Percentiles rank a stretch among this genome's conserved stretches.
Conservation (phyloP, 2,797 vertebrate genomes). For the Urocyon cinereoargenteus region DNA sequence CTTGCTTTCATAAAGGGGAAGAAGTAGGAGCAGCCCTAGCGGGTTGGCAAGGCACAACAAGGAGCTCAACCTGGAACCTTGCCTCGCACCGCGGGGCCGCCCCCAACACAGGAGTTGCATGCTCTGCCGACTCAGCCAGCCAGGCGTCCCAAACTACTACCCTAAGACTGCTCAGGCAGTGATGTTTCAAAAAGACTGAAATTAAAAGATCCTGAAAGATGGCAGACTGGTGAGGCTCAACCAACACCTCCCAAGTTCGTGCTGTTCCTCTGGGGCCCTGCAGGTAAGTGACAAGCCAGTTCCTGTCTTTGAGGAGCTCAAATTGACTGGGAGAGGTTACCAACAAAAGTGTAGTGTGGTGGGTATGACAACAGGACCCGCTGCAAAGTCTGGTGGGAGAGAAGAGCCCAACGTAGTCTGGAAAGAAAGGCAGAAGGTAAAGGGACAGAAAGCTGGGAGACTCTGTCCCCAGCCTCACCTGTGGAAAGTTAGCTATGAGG, state of each 20-base stretch:
- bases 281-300: background rate
- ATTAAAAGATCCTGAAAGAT: constrained; percentile 20
- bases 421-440: background rate
- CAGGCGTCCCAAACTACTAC: too few relatives aligned
- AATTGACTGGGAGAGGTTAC: background rate
- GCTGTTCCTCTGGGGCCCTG: background rate
- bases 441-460: background rate
- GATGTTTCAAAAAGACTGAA: background rate
- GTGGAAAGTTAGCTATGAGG: background rate
- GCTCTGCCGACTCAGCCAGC: background rate
- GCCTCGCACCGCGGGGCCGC: too few relatives aligned
- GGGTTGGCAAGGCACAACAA: too few relatives aligned
- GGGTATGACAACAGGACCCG: background rate
- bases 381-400: background rate
- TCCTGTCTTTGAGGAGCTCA: background rate
- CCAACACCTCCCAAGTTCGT: background rate
- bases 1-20: too few relatives aligned
- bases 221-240: background rate
- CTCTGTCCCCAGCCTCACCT: background rate
- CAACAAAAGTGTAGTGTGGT: background rate
- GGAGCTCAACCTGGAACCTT: too few relatives aligned
- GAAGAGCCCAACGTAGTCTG: background rate
- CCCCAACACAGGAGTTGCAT: background rate
- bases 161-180: constrained; percentile 15
- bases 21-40: too few relatives aligned